Conservation (phyloP, 2,888 invertebrate genomes). For the Microdon myrmicae region DNA sequence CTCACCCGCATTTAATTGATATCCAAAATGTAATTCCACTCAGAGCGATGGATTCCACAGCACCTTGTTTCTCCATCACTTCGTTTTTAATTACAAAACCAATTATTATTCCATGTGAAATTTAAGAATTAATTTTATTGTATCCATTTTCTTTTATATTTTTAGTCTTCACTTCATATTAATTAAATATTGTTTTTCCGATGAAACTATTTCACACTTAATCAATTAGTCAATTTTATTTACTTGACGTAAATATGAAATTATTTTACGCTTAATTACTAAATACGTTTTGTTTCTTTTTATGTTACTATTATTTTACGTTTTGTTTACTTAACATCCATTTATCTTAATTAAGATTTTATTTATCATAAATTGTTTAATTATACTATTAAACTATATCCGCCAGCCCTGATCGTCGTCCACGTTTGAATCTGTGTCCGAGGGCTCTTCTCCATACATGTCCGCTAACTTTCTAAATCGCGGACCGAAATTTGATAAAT, state of each 20-base stretch:
- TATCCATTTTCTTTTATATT: conserved; percentile 22
- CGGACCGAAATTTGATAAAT: conserved; percentile 94
- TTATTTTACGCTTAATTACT: conserved; percentile 7
- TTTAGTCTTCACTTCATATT: conserved; percentile 35
- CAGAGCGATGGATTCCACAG: conserved; percentile 10
- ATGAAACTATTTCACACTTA: too few relatives aligned
- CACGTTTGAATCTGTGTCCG: conserved; percentile 82
- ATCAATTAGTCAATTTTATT: too few relatives aligned
- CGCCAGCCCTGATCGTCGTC: conserved; percentile 87
- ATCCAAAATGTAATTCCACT: conserved; percentile 13
- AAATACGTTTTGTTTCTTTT: conserved; percentile 14
- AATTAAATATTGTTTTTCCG: conserved; percentile 31
- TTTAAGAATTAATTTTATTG: conserved; percentile 28
- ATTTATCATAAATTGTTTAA: conserved; percentile 17
- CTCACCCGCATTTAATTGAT: too few relatives aligned
- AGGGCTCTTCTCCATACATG: conserved; percentile 91
- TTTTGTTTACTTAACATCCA: conserved; percentile 15
- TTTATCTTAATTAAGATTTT: conserved; percentile 26
- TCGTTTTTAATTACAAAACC: conserved; percentile 11
- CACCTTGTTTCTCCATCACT: conserved; percentile 7
- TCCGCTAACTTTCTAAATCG: conserved; percentile 92
- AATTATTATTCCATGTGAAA: conserved; percentile 20
- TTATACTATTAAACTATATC: conserved; percentile 57
- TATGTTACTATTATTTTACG: conserved; percentile 11
- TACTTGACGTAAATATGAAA: too few relatives aligned